These are phyloP conservation scores for Bathynomus jamesi DNA, from an alignment of 1,140 invertebrate genomes.

Conservation along the genomic window DNA sequence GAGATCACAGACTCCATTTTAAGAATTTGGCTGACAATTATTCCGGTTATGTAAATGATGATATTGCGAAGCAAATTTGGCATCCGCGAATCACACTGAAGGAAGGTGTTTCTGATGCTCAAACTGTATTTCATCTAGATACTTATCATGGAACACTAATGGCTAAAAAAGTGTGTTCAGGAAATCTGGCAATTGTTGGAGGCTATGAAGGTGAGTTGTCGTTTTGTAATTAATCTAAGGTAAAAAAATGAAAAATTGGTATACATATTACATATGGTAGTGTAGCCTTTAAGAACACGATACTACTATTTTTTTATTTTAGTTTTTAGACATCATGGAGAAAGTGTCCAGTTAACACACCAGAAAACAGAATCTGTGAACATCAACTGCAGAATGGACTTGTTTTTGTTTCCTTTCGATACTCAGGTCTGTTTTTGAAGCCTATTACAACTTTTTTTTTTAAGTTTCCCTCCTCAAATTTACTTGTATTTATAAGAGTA, in stretches of 20 bases:
- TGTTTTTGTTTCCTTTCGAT: neutral
- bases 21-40: too few relatives aligned
- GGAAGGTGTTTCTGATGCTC: neutral
- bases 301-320: too few relatives aligned
- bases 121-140: neutral
- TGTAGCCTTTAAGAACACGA: too few relatives aligned
- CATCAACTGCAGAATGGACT: neutral
- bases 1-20: neutral
- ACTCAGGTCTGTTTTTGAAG: neutral
- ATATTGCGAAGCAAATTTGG: neutral
- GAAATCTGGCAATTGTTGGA: neutral
- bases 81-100: neutral
- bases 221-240: too few relatives aligned
- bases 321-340: neutral
- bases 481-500: too few relatives aligned
- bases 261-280: too few relatives aligned
- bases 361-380: neutral
- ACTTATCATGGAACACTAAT: neutral
- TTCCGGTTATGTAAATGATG: neutral
- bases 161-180: neutral
- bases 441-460: too few relatives aligned
- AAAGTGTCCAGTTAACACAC: neutral
- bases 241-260: too few relatives aligned
- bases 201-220: neutral
- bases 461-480: too few relatives aligned